A percentile compares a stretch with the other conserved stretches of the same genome.
These are phyloP conservation scores for Ascidia mentula DNA, from an alignment of 23 tunicate genomes.

Conservation along the genomic window DNA sequence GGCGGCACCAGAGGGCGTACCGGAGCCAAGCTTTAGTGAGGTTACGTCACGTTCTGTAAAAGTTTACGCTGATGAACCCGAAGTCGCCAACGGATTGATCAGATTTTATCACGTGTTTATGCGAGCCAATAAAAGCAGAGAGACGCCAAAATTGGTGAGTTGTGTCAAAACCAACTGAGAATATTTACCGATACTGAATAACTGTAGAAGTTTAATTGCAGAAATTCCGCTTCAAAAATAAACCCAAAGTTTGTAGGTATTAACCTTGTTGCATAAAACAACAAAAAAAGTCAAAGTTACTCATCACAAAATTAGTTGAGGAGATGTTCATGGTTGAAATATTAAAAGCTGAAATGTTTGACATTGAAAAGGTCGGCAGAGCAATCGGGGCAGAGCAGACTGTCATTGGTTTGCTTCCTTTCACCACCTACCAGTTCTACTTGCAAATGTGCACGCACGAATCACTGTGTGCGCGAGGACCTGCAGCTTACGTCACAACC, in stretches of 20 bases:
- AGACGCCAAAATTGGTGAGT: background rate
- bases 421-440: constrained; percentile 57
- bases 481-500: constrained; percentile 63
- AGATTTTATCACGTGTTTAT: constrained; percentile 54
- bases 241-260: too few species aligned
- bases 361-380: constrained; percentile 64
- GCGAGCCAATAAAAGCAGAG: constrained; percentile 14
- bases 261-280: too few species aligned
- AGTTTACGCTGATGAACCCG: constrained; percentile 51
- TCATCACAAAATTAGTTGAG: too few species aligned
- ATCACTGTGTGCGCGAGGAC: constrained; percentile 48
- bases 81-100: constrained; percentile 56
- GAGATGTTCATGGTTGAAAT: background rate
- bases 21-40: constrained; percentile 56
- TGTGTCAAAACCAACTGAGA: background rate
- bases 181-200: too few species aligned
- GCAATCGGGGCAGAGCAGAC: constrained; percentile 42
- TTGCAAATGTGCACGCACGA: constrained; percentile 76
- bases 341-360: too few species aligned
- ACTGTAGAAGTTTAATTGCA: background rate
- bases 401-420: constrained; percentile 41
- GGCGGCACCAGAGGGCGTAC: constrained; percentile 72
- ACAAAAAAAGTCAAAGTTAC: too few species aligned
- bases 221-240: background rate
- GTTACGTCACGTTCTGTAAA: constrained; percentile 47